Evolutionary conservation across 92 coral and sea anemone species (phyloP), one percentile per base, ranked within the genome.

Genomic region (Phenganax stokvisi): DNA sequence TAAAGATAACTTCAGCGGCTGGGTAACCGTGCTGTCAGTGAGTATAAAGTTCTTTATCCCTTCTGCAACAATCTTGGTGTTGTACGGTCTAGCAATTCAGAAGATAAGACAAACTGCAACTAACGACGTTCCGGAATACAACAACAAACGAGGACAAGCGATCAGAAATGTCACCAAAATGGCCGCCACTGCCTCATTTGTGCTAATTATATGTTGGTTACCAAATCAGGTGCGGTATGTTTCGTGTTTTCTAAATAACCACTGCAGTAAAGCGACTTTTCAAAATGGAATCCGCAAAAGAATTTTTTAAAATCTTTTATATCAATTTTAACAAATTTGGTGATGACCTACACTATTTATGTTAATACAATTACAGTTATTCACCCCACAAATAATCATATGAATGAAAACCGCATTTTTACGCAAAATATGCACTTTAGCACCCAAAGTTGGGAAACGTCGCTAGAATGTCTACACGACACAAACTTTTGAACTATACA

Each of bases 121-220:
- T 37, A 37, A 37, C 47, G 47, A 37, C 47, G 47, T 37, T 37
- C 47, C 47, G 5, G 47, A 37, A 37, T 37, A 37, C n/a, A 16
- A 8, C 37, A 60, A 51, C 66, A 62, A 60, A 3, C 10, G 81
- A 77, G 30, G 10, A 10, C 51, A 77, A 25, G 71, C 71, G 6
- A 60, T 77, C 27, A 59, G 37, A n/a, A 77, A 62, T 47, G 57
- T 77, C 16, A 77, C 81, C 25, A 59, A 62, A 29, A 90, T 90
- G 84, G 90, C 92, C 31, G 81, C 88, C 74, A 85, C 96, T 10
- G 94, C 96, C 66, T 73, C 71, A 15, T n/a, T 89, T 20, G 75
- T 82, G 17, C 75, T 92, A 58, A 92, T 90, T n/a, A 15, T 82
- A 0, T 92, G 97, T 63, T 92, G 97, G 97, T 80, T 88, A 63